Evolutionary conservation across 2,113 vertebrate genomes (phyloP).

Genomic region (Micronycteris hirsuta): DNA sequence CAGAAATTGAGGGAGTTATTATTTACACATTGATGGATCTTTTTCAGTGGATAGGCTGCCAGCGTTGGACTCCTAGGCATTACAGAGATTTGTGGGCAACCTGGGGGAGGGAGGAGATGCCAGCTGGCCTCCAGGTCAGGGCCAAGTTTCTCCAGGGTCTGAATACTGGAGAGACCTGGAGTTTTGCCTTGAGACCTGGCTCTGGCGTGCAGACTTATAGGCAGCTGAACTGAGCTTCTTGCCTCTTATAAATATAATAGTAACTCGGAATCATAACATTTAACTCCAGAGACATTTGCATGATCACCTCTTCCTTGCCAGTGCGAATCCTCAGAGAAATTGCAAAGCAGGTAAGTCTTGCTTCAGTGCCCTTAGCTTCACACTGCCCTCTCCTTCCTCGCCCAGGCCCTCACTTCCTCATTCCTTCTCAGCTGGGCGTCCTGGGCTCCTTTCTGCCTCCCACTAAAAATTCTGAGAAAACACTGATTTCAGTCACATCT

Average conservation of each 20-base stretch:
- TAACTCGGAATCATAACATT: background rate
- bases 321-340: background rate
- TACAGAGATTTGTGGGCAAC: background rate
- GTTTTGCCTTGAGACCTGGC: background rate
- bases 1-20: background rate
- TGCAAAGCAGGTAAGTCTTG: background rate
- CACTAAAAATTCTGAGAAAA: background rate
- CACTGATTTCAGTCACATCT: background rate
- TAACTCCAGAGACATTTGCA: background rate
- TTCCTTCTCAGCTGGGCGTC: background rate
- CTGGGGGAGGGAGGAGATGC: background rate
- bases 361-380: background rate
- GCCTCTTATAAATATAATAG: background rate
- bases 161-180: background rate
- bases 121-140: background rate
- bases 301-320: background rate
- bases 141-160: background rate
- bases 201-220: background rate
- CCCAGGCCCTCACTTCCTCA: background rate
- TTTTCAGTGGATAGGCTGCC: background rate
- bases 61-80: background rate
- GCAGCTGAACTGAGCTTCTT: background rate
- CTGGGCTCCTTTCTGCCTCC: background rate
- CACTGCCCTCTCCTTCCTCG: background rate
- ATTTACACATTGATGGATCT: background rate